Base-by-base conservation (phyloP, 2,113 vertebrate species). In the Aix galericulata region DNA sequence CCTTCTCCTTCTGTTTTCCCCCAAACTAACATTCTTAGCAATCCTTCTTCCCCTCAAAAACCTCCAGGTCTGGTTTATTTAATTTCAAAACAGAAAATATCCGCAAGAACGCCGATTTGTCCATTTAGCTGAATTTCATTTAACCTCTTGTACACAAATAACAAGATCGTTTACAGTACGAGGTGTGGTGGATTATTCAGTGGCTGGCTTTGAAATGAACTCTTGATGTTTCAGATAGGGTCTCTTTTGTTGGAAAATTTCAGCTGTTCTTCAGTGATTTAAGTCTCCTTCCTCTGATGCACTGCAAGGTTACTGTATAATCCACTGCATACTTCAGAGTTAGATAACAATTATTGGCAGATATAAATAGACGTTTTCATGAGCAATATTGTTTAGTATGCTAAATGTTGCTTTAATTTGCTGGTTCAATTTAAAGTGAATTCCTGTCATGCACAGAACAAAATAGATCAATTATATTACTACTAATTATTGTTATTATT, bases 401-500 rank as follows among this genome's bases (percentile, higher is more conserved):
- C 89, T 95, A 97, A 96, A 92, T 84, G 91, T 63, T 86, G 71
- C 91, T 88, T 91, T 89, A 94, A 95, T 97, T 91, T 89, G 93
- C 86, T 93, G 76, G 76, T 80, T 95, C 94, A 81, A 82, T 95
- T 92, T 81, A 63, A 93, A 97, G 85, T 86, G 86, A 94, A 93
- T 94, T 97, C 94, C 96, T 95, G 95, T 95, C 94, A 94, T 80
- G 87, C 80, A 95, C 73, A n/a, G 85, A 90, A 88, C 80, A 90
- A 96, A 95, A 91, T 82, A 96, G 93, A 97, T 95, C 95, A 95
- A 96, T 96, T 96, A 84, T 94, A 95, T 94, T 93, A 90, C 76
- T 88, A 59, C 95, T 97, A 96, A 97, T 97, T 94, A 94, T 96
- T 96, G 91, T 93, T 94, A 94, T 96, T 95, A 95, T 97, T 97